Percentiles rank a stretch among this genome's conserved stretches.
These are phyloP conservation scores for Gymnoscopelus microlampas DNA, from an alignment of 2,797 vertebrate genomes.

Conservation along the genomic window DNA sequence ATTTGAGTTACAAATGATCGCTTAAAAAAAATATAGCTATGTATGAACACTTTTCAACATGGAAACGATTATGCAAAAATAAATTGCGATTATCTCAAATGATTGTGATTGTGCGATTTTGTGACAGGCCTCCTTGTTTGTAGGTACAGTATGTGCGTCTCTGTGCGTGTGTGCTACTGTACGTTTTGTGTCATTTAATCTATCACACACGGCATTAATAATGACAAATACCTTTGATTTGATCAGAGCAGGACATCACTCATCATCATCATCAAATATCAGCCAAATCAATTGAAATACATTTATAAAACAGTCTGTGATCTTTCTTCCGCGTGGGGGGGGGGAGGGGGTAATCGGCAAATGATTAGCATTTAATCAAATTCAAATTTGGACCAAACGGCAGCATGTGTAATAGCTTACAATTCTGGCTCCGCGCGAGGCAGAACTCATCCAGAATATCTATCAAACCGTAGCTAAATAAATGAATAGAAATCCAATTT, in stretches of 20 bases:
- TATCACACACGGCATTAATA: background rate
- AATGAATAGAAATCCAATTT: constrained; percentile 30
- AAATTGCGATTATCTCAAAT: too few relatives aligned
- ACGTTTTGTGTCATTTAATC: too few relatives aligned
- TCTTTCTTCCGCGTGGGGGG: background rate
- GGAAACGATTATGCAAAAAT: too few relatives aligned
- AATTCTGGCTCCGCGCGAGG: constrained; percentile 26
- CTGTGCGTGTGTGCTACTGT: too few relatives aligned
- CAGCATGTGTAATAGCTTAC: constrained; percentile 12
- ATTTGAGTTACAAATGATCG: too few relatives aligned
- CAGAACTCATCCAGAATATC: constrained; percentile 18
- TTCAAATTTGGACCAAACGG: constrained; percentile 6
- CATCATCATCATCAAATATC: constrained; percentile 26
- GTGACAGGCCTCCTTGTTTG: too few relatives aligned
- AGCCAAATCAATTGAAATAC: constrained; percentile 32
- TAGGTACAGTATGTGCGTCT: too few relatives aligned
- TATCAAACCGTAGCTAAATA: constrained; percentile 27
- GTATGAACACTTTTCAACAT: too few relatives aligned
- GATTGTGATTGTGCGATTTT: too few relatives aligned
- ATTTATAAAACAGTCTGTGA: constrained; percentile 4
- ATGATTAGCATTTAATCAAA: constrained; percentile 40
- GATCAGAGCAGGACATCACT: constrained; percentile 6
- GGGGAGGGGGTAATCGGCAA: constrained; percentile 14
- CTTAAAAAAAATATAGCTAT: too few relatives aligned
- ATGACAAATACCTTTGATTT: constrained; percentile 24